These are phyloP conservation scores for Thryonomys swinderianus DNA, from an alignment of 2,113 vertebrate species.

Conservation along the genomic window DNA sequence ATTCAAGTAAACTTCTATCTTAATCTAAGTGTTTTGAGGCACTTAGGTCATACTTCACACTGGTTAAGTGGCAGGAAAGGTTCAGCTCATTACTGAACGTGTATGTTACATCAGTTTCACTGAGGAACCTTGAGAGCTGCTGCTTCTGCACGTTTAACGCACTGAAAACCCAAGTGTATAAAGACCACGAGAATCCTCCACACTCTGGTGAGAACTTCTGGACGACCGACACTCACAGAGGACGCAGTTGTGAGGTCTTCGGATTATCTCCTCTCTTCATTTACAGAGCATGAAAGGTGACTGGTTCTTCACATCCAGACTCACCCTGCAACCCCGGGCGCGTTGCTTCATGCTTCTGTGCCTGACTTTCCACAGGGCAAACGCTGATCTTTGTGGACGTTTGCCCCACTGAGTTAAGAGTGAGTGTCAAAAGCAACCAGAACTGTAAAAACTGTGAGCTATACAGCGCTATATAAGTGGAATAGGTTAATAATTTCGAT, in stretches of 20 bases:
- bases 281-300: conserved; percentile 31
- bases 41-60: neutral
- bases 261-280: conserved; percentile 9
- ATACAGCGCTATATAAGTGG: neutral
- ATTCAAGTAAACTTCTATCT: conserved; percentile 20
- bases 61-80: neutral
- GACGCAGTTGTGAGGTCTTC: conserved; percentile 37
- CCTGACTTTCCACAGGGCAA: conserved; percentile 50
- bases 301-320: conserved; percentile 8
- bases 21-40: neutral
- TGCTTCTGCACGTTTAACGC: conserved; percentile 43
- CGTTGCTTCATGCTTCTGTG: conserved; percentile 41
- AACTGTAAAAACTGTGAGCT: conserved; percentile 27
- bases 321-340: conserved; percentile 14
- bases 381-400: conserved; percentile 6
- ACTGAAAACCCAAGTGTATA: conserved; percentile 6
- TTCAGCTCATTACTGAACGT: conserved; percentile 25
- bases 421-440: conserved; percentile 15
- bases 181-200: conserved; percentile 24
- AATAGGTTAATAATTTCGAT: neutral
- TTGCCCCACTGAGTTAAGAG: neutral
- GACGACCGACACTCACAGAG: neutral
- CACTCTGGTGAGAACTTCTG: conserved; percentile 17
- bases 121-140: neutral
- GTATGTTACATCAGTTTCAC: neutral